A percentile compares a stretch with the other conserved stretches of the same genome.
Evolutionary conservation across 2,797 vertebrate species (phyloP).

Genomic region (Phylloscopus collybita): DNA sequence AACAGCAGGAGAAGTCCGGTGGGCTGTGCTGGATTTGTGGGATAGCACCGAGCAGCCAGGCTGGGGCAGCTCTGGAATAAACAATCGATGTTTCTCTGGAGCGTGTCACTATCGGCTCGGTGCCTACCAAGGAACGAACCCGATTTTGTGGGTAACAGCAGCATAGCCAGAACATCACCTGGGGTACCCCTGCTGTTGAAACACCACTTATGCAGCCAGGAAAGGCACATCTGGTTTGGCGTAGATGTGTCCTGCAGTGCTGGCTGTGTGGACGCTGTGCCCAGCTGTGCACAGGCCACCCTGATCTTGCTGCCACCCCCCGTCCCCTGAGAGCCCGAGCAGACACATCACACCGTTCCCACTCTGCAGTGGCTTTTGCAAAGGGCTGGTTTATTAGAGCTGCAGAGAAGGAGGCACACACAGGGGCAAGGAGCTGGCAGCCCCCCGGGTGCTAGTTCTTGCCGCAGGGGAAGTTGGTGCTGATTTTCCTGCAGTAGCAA

Average conservation of each 20-base stretch:
- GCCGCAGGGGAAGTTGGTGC: conserved; percentile 75
- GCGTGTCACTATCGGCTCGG: fast-evolving
- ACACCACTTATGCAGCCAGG: fast-evolving
- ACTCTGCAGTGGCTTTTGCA: not conserved
- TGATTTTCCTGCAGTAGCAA: conserved; percentile 89
- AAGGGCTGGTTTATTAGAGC: conserved; percentile 46
- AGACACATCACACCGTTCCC: fast-evolving
- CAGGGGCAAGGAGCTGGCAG: not conserved
- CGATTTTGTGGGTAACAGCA: not conserved
- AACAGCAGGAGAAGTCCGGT: fast-evolving
- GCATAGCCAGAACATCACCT: not conserved
- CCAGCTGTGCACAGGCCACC: not conserved
- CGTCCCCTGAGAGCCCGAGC: not conserved
- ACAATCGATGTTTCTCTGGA: fast-evolving
- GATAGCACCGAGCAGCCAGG: not conserved
- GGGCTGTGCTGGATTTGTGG: not conserved
- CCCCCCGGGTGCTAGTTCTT: conserved; percentile 57
- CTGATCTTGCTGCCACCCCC: not conserved
- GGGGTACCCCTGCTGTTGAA: not conserved
- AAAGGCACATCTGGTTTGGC: not conserved
- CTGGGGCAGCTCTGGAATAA: not conserved
- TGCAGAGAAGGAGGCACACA: not conserved
- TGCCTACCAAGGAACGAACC: fast-evolving
- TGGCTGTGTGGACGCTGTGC: fast-evolving
- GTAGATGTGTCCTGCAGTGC: not conserved